These are phyloP conservation scores for Aldabrachelys gigantea DNA, from an alignment of 2,113 vertebrate species.

Conservation along the genomic window DNA sequence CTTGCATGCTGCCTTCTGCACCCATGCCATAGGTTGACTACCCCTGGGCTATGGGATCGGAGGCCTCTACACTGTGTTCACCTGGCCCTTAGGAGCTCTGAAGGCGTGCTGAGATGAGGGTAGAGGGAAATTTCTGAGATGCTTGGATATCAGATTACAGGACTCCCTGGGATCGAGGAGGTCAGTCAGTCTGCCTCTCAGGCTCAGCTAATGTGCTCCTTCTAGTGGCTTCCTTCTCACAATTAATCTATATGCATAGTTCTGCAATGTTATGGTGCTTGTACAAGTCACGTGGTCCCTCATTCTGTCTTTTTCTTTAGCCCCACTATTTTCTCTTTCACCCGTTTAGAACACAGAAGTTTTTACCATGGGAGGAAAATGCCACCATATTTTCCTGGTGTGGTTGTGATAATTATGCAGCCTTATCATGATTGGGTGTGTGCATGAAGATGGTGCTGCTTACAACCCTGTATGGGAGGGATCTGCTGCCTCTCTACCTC, in stretches of 20 bases:
- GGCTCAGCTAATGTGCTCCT: not conserved
- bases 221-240: not conserved
- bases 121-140: too few relatives aligned
- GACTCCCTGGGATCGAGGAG: not conserved
- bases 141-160: too few relatives aligned
- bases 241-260: not conserved
- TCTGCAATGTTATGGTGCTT: not conserved
- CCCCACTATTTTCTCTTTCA: not conserved
- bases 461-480: not conserved
- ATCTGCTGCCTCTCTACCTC: not conserved
- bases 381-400: not conserved
- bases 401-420: not conserved
- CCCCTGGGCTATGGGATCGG: too few relatives aligned
- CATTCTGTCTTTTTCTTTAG: not conserved
- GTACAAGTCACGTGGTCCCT: not conserved
- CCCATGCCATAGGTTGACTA: too few relatives aligned
- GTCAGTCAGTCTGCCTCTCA: not conserved
- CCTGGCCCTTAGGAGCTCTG: not conserved
- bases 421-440: not conserved
- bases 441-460: not conserved
- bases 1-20: too few relatives aligned
- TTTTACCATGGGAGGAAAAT: not conserved
- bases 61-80: not conserved
- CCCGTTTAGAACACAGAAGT: not conserved
- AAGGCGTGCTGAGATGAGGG: not conserved